A percentile compares a stretch with the other conserved stretches of the same genome.
Conservation (phyloP, 2,888 invertebrate genomes). For the Prostheceraeus crozeri region DNA sequence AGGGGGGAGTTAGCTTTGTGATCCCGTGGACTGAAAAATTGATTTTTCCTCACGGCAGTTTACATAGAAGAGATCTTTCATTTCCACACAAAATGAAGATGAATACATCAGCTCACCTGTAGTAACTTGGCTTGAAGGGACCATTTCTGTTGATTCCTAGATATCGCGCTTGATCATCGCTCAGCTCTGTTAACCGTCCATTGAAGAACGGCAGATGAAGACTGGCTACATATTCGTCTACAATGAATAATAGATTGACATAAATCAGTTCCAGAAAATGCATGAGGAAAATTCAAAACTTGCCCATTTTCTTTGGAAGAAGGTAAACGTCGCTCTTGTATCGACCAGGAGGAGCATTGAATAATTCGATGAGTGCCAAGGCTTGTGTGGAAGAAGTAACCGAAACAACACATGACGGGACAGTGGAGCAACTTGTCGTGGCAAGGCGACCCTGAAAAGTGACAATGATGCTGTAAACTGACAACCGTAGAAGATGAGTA, state of each 20-base stretch:
- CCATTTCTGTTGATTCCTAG: constrained; percentile 93
- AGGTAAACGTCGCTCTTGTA: constrained; percentile 96
- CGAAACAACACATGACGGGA: constrained; percentile 93
- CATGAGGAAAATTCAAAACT: constrained; percentile 44
- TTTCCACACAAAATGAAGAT: too few species aligned
- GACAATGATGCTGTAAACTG: too few species aligned
- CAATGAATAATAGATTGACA: background rate
- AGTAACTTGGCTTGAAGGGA: constrained; percentile 96
- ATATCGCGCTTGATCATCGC: constrained; percentile 93
- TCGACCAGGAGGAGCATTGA: constrained; percentile 79
- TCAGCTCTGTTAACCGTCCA: constrained; percentile 87
- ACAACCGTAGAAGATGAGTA: too few species aligned
- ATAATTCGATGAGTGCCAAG: constrained; percentile 86
- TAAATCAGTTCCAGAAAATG: too few species aligned
- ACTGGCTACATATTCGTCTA: constrained; percentile 93
- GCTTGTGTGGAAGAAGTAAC: constrained; percentile 95
- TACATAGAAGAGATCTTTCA: too few species aligned
- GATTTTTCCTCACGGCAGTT: too few species aligned
- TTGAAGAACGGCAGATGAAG: constrained; percentile 92
- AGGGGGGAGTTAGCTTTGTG: too few species aligned
- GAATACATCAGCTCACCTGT: too few species aligned
- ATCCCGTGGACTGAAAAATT: too few species aligned
- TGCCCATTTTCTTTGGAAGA: constrained; percentile 95
- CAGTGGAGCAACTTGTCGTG: constrained; percentile 85
- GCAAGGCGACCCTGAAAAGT: constrained; percentile 72